Conservation (phyloP, 2,797 vertebrate genomes). For the Oreonectes daqikongensis region DNA sequence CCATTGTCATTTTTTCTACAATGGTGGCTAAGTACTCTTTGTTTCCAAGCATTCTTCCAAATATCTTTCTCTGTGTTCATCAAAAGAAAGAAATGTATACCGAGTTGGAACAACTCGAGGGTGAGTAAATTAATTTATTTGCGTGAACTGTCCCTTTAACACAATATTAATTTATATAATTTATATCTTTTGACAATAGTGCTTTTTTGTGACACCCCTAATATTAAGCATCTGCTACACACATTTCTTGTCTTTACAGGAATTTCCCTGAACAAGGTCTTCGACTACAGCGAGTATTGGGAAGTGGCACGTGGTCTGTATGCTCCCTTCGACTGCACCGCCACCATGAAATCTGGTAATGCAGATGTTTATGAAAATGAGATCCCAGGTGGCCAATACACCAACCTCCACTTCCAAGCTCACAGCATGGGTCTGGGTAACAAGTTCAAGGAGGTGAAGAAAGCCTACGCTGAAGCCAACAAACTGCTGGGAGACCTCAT, state of each 20-base stretch:
- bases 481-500: constrained; percentile 95
- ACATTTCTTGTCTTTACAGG: constrained; percentile 69
- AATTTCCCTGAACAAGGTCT: constrained; percentile 87
- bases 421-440: constrained; percentile 97
- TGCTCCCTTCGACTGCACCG: constrained; percentile 94
- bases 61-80: too few relatives aligned
- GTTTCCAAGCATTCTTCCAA: too few relatives aligned
- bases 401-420: constrained; percentile 95
- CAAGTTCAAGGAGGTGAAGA: constrained; percentile 97
- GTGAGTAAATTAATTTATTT: too few relatives aligned
- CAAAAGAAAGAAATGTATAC: too few relatives aligned
- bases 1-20: too few relatives aligned
- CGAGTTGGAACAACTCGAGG: too few relatives aligned
- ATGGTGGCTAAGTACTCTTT: too few relatives aligned
- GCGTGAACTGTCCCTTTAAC: too few relatives aligned
- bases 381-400: constrained; percentile 98
- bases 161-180: too few relatives aligned
- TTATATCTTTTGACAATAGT: too few relatives aligned
- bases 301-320: constrained; percentile 91
- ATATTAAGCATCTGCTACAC: too few relatives aligned
- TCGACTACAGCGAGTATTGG: constrained; percentile 98
- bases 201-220: too few relatives aligned
- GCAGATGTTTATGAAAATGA: constrained; percentile 96
- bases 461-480: constrained; percentile 92
- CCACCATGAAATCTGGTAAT: constrained; percentile 98